These are phyloP conservation scores for Pachydiplax longipennis DNA, from an alignment of 2,888 invertebrate genomes.

Conservation along the genomic window DNA sequence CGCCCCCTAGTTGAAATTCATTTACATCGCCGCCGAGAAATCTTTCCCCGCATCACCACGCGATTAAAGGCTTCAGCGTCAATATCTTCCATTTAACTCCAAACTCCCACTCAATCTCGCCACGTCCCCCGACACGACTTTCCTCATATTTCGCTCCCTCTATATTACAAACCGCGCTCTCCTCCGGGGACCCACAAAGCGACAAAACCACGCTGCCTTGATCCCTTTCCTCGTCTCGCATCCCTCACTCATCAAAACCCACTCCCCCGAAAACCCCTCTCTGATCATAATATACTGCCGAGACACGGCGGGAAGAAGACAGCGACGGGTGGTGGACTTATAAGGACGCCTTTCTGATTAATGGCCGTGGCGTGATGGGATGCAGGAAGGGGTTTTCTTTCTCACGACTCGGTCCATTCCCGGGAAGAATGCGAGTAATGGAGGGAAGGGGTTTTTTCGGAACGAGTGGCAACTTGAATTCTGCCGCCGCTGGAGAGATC, in stretches of 20 bases:
- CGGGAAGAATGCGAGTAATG: constrained; percentile 24
- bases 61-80: too few species aligned
- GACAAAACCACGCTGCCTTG: not conserved
- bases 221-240: not conserved
- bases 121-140: not conserved
- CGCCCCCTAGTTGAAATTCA: too few species aligned
- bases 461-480: not conserved
- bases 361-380: constrained; percentile 28
- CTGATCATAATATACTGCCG: constrained; percentile 34
- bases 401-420: not conserved
- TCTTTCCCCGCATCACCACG: too few species aligned
- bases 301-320: not conserved
- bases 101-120: too few species aligned
- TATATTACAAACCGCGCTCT: not conserved
- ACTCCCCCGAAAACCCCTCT: constrained; percentile 13
- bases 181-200: not conserved
- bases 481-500: not conserved
- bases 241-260: not conserved
- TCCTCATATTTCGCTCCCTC: not conserved
- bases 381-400: not conserved
- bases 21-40: too few species aligned
- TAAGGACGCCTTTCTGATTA: constrained; percentile 17
- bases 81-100: too few species aligned
- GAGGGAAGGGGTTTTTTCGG: not conserved
- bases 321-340: not conserved